phyloP scores from a whole-genome alignment of 2,113 vertebrate species.

The Scopus umbretta region DNA sequence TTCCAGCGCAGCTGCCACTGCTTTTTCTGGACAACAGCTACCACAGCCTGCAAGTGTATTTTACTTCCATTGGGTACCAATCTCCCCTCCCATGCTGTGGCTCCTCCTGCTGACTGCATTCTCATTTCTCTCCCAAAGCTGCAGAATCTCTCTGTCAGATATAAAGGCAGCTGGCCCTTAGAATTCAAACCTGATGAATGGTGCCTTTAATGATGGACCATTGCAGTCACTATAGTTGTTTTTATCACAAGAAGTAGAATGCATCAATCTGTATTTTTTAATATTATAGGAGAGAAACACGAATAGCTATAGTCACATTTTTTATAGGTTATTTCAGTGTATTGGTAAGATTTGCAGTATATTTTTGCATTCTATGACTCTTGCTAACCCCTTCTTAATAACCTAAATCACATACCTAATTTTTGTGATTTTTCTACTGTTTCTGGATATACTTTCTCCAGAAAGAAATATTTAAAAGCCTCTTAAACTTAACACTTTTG shows the following conservation, averaged over 20 bases:
- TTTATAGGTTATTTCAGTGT: background rate
- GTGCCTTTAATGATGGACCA: background rate
- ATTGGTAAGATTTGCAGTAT: background rate
- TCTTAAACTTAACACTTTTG: background rate
- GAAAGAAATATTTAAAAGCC: background rate
- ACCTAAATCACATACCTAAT: background rate
- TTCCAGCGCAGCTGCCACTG: background rate
- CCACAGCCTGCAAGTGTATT: rapidly evolving
- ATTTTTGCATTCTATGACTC: background rate
- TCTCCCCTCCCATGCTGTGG: background rate
- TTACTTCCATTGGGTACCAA: background rate
- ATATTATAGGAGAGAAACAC: background rate
- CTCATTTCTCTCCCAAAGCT: background rate
- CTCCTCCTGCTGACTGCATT: background rate
- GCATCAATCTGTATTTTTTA: background rate
- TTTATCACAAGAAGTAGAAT: background rate
- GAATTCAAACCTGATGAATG: background rate
- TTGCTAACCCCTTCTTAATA: background rate
- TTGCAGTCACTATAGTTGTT: background rate
- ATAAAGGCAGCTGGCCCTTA: background rate
- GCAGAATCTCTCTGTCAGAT: background rate
- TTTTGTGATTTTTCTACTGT: background rate
- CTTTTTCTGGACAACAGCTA: background rate
- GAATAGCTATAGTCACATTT: background rate
- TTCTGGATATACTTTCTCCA: background rate